Evolutionary conservation across 2,113 vertebrate species (phyloP), one percentile per base, ranked within the genome.

Genomic region (Nothobranchius furzeri): DNA sequence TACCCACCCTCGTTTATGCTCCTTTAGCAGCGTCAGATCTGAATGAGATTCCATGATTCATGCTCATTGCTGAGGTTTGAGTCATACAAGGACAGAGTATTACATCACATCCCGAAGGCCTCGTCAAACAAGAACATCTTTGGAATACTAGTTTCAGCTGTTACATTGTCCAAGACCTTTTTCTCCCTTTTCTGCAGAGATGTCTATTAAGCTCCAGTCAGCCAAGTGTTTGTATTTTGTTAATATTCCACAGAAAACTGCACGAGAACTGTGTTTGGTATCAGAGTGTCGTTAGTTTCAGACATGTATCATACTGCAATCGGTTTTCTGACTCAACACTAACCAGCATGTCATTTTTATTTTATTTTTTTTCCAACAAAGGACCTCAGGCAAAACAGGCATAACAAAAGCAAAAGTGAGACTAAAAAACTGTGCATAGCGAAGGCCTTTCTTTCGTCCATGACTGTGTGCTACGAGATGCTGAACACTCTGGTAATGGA

Each of bases 401-500:
- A 17, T 35, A 64, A 3, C 30, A 60, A 12, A 54, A 35, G 0
- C 3, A 12, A 0, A 14, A 76, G 12, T 20, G 10, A 51, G 30
- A 47, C 3, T 0, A 75, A 2, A 51, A 85, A 46, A 65, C 65
- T 63, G 9, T 91, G 89, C 87, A 85, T 4, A 64, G 78, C 49
- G 8, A 48, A 67, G 2, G 46, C 6, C 1, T 50, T 90, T 37
- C 64, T 91, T 52, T 69, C 42, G 0, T 4, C 12, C 60, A 74
- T 91, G 65, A 81, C 24, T 10, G 20, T 42, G 15, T 88, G 87
- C 78, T 88, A 83, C 6, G 1, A 79, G 51, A 74, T 81, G 7
- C 58, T 90, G 50, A 87, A 67, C n/a, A 3, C 12, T 7, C 14
- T 15, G 12, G 4, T 6, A 46, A 15, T 1, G 17, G 24, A 50